These are phyloP conservation scores for Eurypyga helias DNA, from an alignment of 2,113 vertebrate species.

Conservation along the genomic window DNA sequence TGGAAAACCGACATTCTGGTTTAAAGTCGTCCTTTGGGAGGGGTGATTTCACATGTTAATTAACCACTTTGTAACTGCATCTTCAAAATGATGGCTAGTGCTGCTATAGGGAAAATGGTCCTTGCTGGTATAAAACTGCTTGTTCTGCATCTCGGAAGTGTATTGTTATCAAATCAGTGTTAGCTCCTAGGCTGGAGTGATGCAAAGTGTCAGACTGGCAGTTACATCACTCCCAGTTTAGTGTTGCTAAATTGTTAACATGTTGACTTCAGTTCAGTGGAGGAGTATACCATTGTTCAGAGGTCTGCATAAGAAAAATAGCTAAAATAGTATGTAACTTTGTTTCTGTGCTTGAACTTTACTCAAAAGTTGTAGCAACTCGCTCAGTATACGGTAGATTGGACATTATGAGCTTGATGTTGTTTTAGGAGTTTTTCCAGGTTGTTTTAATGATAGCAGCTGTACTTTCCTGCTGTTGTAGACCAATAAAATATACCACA, in stretches of 20 bases:
- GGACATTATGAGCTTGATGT: not conserved
- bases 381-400: not conserved
- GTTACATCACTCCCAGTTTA: not conserved
- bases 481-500: not conserved
- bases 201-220: not conserved
- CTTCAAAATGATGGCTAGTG: not conserved
- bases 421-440: not conserved
- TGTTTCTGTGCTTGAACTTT: not conserved
- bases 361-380: not conserved
- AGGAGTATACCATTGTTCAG: not conserved
- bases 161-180: not conserved
- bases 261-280: not conserved
- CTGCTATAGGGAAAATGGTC: not conserved
- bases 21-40: not conserved
- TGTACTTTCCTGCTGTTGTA: not conserved
- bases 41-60: not conserved
- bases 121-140: not conserved
- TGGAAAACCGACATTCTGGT: rapidly evolving
- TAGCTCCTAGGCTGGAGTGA: not conserved
- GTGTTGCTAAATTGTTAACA: not conserved
- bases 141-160: not conserved
- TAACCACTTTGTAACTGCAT: not conserved
- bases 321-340: not conserved
- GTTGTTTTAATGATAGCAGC: not conserved
- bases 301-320: not conserved